Conservation (phyloP, 1,140 invertebrate species). For the Dendrolimus kikuchii region DNA sequence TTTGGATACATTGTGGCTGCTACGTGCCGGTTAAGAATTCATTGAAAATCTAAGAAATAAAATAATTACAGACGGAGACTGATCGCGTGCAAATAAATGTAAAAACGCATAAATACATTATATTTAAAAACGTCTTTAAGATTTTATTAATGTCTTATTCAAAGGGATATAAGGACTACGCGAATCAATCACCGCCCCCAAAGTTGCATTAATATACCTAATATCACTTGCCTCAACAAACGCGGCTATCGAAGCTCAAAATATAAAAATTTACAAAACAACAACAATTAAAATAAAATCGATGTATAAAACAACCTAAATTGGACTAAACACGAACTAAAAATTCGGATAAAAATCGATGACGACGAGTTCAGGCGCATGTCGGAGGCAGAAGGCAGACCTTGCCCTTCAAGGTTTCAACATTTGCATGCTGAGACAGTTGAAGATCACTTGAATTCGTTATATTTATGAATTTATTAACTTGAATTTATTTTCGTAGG, state of each 20-base stretch:
- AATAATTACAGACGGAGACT: no score
- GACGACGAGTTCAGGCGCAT: background rate
- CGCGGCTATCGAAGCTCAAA: conserved; percentile 43
- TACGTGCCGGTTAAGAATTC: background rate
- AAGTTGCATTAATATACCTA: conserved; percentile 49
- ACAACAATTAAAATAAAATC: conserved; percentile 62
- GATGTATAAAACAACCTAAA: conserved; percentile 42
- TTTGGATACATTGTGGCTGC: background rate
- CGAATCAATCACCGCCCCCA: no score
- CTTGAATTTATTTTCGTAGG: no score
- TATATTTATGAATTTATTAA: no score
- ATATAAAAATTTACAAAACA: conserved; percentile 64
- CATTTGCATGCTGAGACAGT: no score
- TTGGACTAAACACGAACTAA: conserved; percentile 32
- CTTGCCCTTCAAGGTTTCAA: no score
- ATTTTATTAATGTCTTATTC: no score
- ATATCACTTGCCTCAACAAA: conserved; percentile 57
- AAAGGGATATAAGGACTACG: no score
- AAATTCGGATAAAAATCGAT: conserved; percentile 38
- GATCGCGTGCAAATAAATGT: no score
- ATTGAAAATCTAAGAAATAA: no score
- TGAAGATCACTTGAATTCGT: no score
- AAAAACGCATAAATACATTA: conserved; percentile 6
- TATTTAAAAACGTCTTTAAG: conserved; percentile 5
- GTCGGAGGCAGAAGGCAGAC: no score